Evolutionary conservation across 2,888 invertebrate genomes (phyloP).

Genomic region (Neocrepidodera transversa): DNA sequence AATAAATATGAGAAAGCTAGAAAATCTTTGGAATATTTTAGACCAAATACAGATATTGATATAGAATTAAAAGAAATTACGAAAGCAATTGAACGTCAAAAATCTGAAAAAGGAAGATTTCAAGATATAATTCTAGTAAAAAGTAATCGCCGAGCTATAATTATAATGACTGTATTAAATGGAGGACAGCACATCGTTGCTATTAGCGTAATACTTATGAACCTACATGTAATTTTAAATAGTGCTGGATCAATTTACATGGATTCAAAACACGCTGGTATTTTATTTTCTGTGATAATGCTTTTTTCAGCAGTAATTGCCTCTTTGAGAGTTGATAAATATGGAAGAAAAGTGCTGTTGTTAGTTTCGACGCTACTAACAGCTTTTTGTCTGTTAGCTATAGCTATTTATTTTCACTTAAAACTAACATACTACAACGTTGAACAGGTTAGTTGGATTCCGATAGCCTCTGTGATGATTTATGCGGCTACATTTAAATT

Average conservation of each 20-base stretch:
- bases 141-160: constrained; percentile 55
- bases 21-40: constrained; percentile 50
- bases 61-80: constrained; percentile 54
- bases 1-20: constrained; percentile 50
- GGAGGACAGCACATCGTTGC: constrained; percentile 57
- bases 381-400: constrained; percentile 50
- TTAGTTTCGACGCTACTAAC: constrained; percentile 52
- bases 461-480: constrained; percentile 54
- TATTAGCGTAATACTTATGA: constrained; percentile 59
- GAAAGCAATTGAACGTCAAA: constrained; percentile 53
- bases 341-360: constrained; percentile 55
- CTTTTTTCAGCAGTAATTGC: constrained; percentile 51
- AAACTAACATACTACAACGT: constrained; percentile 50
- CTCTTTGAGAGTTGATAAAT: constrained; percentile 53
- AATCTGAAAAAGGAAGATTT: constrained; percentile 52
- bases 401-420: constrained; percentile 55
- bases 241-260: constrained; percentile 54
- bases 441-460: constrained; percentile 54
- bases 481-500: constrained; percentile 56
- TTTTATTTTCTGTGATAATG: constrained; percentile 56
- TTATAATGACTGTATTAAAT: constrained; percentile 56
- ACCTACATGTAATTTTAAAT: constrained; percentile 55
- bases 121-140: constrained; percentile 54
- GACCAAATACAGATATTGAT: constrained; percentile 48
- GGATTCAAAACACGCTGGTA: constrained; percentile 51